Conservation (phyloP, 2,888 invertebrate species). For the Dynastes maya region DNA sequence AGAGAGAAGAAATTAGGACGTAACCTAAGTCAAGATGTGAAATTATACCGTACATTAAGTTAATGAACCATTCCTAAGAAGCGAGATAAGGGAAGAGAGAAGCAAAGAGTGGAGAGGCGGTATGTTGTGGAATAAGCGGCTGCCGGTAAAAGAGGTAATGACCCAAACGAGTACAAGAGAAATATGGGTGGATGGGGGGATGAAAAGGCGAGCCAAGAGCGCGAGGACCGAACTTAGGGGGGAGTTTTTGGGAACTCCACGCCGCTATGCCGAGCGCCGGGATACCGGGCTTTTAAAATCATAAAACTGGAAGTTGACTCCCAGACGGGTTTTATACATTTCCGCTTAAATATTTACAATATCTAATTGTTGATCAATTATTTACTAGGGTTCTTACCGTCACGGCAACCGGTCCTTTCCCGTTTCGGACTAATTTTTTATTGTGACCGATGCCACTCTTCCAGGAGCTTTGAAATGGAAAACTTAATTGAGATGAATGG, state of each 20-base stretch:
- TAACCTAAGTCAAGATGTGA: slow-evolving; percentile 45
- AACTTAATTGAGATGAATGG: too few species aligned
- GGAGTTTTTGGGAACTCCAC: background rate
- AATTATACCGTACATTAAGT: slow-evolving; percentile 53
- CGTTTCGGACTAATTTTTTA: background rate
- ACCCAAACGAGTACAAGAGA: slow-evolving; percentile 44
- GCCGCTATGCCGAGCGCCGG: background rate
- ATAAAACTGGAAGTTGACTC: slow-evolving; percentile 42
- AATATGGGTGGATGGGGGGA: slow-evolving; percentile 8
- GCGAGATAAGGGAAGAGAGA: slow-evolving; percentile 26
- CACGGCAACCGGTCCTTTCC: background rate
- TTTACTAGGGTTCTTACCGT: slow-evolving; percentile 49
- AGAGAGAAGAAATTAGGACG: slow-evolving; percentile 41
- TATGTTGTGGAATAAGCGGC: slow-evolving; percentile 45
- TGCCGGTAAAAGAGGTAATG: slow-evolving; percentile 48
- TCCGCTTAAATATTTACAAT: slow-evolving; percentile 56
- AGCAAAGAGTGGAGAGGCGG: slow-evolving; percentile 14
- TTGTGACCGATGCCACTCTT: too few species aligned
- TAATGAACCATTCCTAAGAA: slow-evolving; percentile 54
- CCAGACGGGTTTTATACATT: slow-evolving; percentile 45
- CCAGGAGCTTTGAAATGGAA: too few species aligned
- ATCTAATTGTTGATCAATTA: slow-evolving; percentile 59
- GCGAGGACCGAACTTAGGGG: background rate
- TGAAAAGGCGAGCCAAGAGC: background rate
- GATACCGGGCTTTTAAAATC: slow-evolving; percentile 44